Evolutionary conservation across 92 coral and sea anemone species (phyloP), one percentile per base, ranked within the genome.

Genomic region (Hydrozoanthus gracilis): DNA sequence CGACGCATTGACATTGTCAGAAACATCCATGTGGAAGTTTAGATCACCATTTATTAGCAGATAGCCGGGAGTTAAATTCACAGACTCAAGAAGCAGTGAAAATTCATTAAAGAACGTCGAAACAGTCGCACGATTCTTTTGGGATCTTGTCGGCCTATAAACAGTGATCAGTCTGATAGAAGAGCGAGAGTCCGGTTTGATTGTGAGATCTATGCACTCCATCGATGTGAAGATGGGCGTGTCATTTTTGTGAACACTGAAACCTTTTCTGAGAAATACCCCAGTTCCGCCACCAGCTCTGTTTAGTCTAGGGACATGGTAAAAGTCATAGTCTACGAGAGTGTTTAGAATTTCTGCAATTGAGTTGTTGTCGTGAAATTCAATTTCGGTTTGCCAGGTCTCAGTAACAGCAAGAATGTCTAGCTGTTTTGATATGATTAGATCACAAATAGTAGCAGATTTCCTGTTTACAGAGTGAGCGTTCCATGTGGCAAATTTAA

Each of bases 341-440:
- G 35, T 27, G 35, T 27, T 27, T 27, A 27, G 35, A 54, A 54
- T 54, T 54, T 54, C 61, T 54, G 61, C 61, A 54, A 54, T 54
- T 54, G 61, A 54, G 61, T 27, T 27, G 35, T 27, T 27, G 35
- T 27, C 35, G 35, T 27, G 35, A 27, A 27, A 27, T 27, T 27
- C 60, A 54, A 54, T 54, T 54, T 20, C 44, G 27, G 72, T 15
- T 16, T 15, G 72, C 72, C 72, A 66, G 72, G 72, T 66, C 27
- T 66, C 44, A 17, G 44, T 66, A 66, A 66, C 27, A 17, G 72
- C 72, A n/a, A 66, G 72, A 20, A 67, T 67, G 44, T 65, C n/a
- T 65, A 65, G 74, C 35, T 69, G 74, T 7, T 69, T 69, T 17
- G 74, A 69, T 17, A 69, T 69, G 46, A 69, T 69, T 17, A 69